phyloP scores from a whole-genome alignment of 2,888 invertebrate species.

The Enoplolaimus lenunculus region DNA sequence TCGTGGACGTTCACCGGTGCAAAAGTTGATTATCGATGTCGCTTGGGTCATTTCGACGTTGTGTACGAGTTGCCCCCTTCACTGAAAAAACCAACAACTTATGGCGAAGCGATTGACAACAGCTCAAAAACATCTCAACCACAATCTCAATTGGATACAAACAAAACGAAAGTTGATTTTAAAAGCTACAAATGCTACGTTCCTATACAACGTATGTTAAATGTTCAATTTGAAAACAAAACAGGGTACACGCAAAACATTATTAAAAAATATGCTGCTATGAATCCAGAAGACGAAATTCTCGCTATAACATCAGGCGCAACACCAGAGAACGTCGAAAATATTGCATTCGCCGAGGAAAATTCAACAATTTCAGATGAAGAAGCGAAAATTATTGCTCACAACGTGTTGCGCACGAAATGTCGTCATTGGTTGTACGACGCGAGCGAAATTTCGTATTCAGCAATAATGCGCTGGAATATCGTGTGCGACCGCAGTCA shows the following conservation, averaged over 20 bases:
- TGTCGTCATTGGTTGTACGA: neutral
- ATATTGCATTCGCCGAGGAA: too few species aligned
- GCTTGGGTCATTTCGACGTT: too few species aligned
- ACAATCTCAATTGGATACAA: neutral
- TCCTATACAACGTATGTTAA: too few species aligned
- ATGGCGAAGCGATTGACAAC: neutral
- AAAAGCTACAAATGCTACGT: neutral
- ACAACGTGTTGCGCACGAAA: neutral
- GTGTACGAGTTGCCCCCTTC: too few species aligned
- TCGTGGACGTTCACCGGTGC: slow-evolving; percentile 16
- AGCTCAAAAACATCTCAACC: neutral
- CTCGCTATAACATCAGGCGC: too few species aligned
- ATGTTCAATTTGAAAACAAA: too few species aligned
- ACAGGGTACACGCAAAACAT: neutral
- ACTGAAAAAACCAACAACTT: neutral
- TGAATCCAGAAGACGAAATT: neutral
- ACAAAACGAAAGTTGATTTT: neutral
- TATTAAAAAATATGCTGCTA: neutral
- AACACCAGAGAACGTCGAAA: too few species aligned
- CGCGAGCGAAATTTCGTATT: neutral
- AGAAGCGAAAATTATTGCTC: neutral
- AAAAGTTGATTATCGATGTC: neutral
- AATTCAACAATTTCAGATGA: too few species aligned
- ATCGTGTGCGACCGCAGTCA: slow-evolving; percentile 32
- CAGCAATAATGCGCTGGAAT: slow-evolving; percentile 31